A percentile compares a stretch with the other conserved stretches of the same genome.
phyloP scores from a whole-genome alignment of 2,888 invertebrate species.

The Ectemnius cavifrons region DNA sequence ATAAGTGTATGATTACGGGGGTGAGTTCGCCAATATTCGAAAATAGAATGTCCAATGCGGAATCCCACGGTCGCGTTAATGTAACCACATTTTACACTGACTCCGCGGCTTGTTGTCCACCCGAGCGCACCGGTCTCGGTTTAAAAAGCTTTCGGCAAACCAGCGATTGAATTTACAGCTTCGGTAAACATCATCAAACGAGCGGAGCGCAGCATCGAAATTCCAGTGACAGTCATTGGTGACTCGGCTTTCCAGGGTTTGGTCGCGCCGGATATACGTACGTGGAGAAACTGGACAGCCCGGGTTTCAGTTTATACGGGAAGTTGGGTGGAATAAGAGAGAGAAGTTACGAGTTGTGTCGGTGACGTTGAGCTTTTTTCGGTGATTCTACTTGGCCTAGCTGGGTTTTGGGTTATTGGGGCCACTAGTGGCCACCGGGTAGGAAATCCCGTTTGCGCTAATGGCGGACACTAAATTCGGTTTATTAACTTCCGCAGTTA shows the following conservation, averaged over 20 bases:
- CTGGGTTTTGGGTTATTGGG: conserved; percentile 24
- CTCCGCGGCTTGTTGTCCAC: neutral
- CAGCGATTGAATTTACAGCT: neutral
- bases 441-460: conserved; percentile 44
- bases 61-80: conserved; percentile 4
- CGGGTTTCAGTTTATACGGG: neutral
- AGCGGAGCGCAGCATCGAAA: neutral
- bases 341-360: neutral
- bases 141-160: conserved; percentile 7
- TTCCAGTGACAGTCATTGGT: neutral
- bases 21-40: neutral
- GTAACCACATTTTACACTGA: conserved; percentile 2
- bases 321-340: neutral
- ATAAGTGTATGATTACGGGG: too few species aligned
- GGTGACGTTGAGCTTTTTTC: conserved; percentile 3
- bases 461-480: conserved; percentile 67
- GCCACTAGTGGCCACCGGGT: conserved; percentile 1
- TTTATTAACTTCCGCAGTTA: conserved; percentile 69
- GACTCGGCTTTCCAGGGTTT: neutral
- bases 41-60: neutral
- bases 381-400: neutral
- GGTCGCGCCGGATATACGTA: neutral
- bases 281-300: neutral
- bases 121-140: neutral
- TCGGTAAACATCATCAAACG: conserved; percentile 7